Evolutionary conservation across 2,888 invertebrate species (phyloP), one percentile per base, ranked within the genome.

Genomic region (Hyles lineata): DNA sequence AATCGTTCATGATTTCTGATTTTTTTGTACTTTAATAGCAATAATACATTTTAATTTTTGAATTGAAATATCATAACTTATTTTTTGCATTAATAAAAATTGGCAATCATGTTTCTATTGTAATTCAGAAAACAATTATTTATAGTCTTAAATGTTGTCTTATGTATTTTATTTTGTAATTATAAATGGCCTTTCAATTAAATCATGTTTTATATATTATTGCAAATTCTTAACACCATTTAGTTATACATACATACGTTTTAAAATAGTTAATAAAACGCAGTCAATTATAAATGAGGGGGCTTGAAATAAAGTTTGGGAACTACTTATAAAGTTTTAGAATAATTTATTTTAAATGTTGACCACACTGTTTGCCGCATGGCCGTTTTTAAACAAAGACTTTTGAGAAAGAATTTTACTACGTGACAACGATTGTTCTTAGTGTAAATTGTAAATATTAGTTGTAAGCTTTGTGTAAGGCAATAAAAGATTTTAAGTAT

Each of bases 401-500:
- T 67, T 67, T 67, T 67, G 43, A 67, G 21, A 67, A 21, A 55
- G 55, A 55, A 76, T 79, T 80, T 78, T 77, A 81, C 75, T 73
- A 71, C 72, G 74, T 81, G 80, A 80, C 81, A 74, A 76, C 75
- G 70, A 74, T 73, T 72, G 43, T 63, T 43, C 67, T 67, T 43
- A 43, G 21, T 50, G n/a, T 62, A 62, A 35, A 21, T 76, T 85
- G 85, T 85, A 81, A 67, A 84, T 85, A 81, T 29, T 76, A 75
- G 76, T 77, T 73, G 2, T 77, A 79, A 74, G 74, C 76, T 78
- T 79, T 70, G 15, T 70, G 60, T 71, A 71, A 71, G 60, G 77
- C 78, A 85, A 84, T 85, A 85, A 85, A 85, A 78, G 79, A 81
- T 83, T 83, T 76, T 77, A 72, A 79, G 58, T 70, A 50, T 72